Percentiles rank a stretch among this genome's conserved stretches.
phyloP scores from a whole-genome alignment of 2,113 vertebrate species.

The Heliornis fulica region DNA sequence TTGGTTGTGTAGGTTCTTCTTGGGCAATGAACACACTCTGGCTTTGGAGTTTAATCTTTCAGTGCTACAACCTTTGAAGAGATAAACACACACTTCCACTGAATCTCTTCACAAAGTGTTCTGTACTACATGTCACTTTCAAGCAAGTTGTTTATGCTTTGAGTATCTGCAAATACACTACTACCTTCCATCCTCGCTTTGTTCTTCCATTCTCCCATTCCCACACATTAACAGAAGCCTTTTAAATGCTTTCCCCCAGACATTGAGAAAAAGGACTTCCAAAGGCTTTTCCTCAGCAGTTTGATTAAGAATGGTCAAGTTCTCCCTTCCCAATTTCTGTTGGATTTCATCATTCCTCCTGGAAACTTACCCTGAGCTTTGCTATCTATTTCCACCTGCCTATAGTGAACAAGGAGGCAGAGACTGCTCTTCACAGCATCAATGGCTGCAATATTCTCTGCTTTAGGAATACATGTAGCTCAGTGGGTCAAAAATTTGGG shows the following conservation, averaged over 20 bases:
- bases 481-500: background rate
- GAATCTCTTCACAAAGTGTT: background rate
- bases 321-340: background rate
- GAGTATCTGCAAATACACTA: background rate
- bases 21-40: background rate
- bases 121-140: background rate
- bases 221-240: background rate
- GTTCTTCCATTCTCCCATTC: background rate
- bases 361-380: background rate
- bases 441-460: background rate
- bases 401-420: background rate
- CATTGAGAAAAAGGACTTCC: background rate
- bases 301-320: background rate
- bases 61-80: background rate
- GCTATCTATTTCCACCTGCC: background rate
- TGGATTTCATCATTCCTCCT: background rate
- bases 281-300: background rate
- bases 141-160: background rate
- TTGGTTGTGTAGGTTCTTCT: background rate
- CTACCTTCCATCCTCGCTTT: background rate
- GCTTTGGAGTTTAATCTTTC: background rate
- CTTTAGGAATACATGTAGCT: rapidly evolving
- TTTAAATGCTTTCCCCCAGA: background rate
- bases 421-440: background rate
- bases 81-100: background rate